phyloP scores from a whole-genome alignment of 2,797 vertebrate genomes.

The Heteromormyrus szaboi region DNA sequence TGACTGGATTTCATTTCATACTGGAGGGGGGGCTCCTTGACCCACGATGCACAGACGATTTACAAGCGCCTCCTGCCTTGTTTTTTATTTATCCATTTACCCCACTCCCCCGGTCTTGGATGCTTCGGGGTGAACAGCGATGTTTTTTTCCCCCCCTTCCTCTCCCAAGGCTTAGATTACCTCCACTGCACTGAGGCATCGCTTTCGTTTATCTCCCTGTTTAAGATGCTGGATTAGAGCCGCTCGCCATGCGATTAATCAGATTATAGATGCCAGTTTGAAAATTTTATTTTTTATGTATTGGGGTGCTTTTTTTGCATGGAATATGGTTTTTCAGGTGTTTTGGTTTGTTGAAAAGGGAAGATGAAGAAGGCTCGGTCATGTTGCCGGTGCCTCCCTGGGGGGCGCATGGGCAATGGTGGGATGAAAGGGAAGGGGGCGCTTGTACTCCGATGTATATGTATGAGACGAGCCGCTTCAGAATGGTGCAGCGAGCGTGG shows the following conservation, averaged over 20 bases:
- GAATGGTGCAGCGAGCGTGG: slow-evolving; percentile 32
- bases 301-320: not conserved
- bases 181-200: slow-evolving; percentile 43
- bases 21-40: not conserved
- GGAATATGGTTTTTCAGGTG: not conserved
- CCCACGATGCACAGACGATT: not conserved
- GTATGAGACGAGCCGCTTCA: slow-evolving; percentile 43
- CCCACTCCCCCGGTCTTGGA: slow-evolving; percentile 9
- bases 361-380: not conserved
- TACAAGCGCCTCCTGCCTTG: not conserved
- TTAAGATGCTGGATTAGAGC: not conserved
- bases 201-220: not conserved
- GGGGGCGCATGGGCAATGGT: not conserved
- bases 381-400: not conserved
- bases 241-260: not conserved
- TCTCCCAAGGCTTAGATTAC: slow-evolving; percentile 33
- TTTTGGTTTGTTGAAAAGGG: not conserved
- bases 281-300: not conserved
- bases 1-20: not conserved
- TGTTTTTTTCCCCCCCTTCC: slow-evolving; percentile 20
- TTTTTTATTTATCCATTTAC: not conserved
- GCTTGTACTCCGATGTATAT: slow-evolving; percentile 42
- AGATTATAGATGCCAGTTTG: not conserved
- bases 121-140: slow-evolving; percentile 35
- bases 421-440: not conserved